phyloP scores from a whole-genome alignment of 2,888 invertebrate species.

The Poecilobothrus nobilitatus region DNA sequence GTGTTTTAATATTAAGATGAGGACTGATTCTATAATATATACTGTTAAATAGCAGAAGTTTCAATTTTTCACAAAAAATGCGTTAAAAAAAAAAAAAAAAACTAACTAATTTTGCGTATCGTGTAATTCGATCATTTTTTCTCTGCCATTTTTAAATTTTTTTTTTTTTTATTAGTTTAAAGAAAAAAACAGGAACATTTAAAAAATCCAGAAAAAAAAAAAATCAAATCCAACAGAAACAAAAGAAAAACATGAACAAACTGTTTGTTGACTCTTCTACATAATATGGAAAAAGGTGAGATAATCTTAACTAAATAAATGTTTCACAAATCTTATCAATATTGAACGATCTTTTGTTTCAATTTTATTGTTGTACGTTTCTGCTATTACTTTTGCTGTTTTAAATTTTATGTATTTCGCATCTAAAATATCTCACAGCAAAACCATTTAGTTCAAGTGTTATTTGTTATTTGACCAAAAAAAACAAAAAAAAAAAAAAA shows the following conservation, averaged over 20 bases:
- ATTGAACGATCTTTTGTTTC: slow-evolving; percentile 3
- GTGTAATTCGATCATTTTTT: slow-evolving; percentile 1
- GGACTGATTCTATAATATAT: no score
- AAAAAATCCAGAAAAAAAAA: neutral
- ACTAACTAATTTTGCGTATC: neutral
- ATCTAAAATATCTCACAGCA: no score
- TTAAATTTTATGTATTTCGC: no score
- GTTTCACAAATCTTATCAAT: slow-evolving; percentile 6
- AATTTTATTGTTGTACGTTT: neutral
- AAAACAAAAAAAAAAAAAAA: no score
- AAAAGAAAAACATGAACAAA: no score
- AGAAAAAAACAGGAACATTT: neutral
- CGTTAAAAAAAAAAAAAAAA: no score
- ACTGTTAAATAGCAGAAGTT: no score
- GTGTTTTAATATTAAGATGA: no score
- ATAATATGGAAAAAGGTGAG: neutral
- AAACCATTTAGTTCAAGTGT: no score
- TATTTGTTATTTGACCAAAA: no score
- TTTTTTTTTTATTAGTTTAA: no score
- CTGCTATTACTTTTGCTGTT: neutral
- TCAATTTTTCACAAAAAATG: no score
- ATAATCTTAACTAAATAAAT: slow-evolving; percentile 6
- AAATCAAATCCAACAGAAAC: neutral
- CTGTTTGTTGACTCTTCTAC: neutral
- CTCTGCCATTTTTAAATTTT: neutral